A percentile compares a stretch with the other conserved stretches of the same genome.
phyloP scores from a whole-genome alignment of 2,113 vertebrate species.

The Tor tambroides region DNA sequence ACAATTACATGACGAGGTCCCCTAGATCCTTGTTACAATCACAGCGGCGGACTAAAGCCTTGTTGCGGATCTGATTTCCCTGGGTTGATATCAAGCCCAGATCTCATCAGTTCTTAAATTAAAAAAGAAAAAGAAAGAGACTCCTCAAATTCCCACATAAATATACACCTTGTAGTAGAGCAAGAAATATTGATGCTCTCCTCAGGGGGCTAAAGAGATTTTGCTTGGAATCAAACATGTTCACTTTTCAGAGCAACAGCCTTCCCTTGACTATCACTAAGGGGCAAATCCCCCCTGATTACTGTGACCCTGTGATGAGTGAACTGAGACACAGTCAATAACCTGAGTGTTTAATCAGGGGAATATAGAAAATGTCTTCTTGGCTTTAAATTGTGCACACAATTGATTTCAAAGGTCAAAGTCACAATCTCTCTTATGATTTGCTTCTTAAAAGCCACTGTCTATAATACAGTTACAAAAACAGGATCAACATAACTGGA shows the following conservation, averaged over 20 bases:
- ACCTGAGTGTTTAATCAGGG: constrained; percentile 14
- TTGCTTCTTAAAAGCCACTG: neutral
- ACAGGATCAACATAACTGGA: neutral
- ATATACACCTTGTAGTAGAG: neutral
- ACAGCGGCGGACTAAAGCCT: neutral
- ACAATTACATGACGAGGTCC: neutral
- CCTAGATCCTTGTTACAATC: neutral
- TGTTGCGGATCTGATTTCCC: neutral
- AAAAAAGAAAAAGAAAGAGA: neutral
- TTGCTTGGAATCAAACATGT: neutral
- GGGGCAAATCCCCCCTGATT: constrained; percentile 27
- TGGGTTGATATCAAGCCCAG: neutral
- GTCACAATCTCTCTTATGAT: neutral
- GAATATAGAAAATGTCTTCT: constrained; percentile 19
- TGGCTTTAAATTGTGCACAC: neutral
- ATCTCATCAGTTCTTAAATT: constrained; percentile 23
- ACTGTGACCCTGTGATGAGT: neutral
- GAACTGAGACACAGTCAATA: constrained; percentile 14
- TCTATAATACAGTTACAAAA: neutral
- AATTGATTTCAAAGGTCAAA: constrained; percentile 8
- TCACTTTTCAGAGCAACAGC: constrained; percentile 15
- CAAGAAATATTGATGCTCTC: constrained; percentile 15
- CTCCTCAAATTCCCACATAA: neutral
- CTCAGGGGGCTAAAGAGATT: neutral
- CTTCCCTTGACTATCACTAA: constrained; percentile 5